phyloP scores from a whole-genome alignment of 2,113 vertebrate species.

The Percopsis transmontana region DNA sequence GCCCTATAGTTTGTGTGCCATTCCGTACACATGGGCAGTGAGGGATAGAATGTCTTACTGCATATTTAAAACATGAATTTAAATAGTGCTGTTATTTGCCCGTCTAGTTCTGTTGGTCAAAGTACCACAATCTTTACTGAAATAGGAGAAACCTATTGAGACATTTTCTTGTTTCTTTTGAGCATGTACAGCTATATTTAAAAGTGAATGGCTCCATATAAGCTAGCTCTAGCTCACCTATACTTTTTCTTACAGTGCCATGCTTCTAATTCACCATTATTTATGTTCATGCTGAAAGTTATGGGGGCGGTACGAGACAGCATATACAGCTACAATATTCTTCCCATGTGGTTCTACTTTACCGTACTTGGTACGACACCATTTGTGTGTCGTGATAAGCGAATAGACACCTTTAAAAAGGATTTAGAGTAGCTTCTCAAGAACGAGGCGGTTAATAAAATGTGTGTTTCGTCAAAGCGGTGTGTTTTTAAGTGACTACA shows the following conservation, averaged over 20 bases:
- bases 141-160: too few relatives aligned
- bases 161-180: too few relatives aligned
- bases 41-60: too few relatives aligned
- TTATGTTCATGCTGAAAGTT: constrained; percentile 49
- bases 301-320: constrained; percentile 43
- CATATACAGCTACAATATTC: constrained; percentile 33
- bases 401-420: constrained; percentile 16
- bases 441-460: background rate
- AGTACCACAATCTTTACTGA: too few relatives aligned
- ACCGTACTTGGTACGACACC: too few relatives aligned
- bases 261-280: constrained; percentile 44
- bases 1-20: constrained; percentile 6
- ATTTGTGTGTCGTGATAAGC: constrained; percentile 32
- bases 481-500: background rate
- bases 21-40: too few relatives aligned
- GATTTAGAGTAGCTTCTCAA: constrained; percentile 1
- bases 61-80: too few relatives aligned
- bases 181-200: constrained; percentile 14
- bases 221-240: background rate
- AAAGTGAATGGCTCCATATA: constrained; percentile 21
- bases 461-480: too few relatives aligned
- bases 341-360: constrained; percentile 36
- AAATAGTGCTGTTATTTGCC: too few relatives aligned
- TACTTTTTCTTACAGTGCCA: constrained; percentile 33
- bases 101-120: too few relatives aligned